Conservation (phyloP, 1,140 invertebrate species). For the Brachionus calyciflorus region DNA sequence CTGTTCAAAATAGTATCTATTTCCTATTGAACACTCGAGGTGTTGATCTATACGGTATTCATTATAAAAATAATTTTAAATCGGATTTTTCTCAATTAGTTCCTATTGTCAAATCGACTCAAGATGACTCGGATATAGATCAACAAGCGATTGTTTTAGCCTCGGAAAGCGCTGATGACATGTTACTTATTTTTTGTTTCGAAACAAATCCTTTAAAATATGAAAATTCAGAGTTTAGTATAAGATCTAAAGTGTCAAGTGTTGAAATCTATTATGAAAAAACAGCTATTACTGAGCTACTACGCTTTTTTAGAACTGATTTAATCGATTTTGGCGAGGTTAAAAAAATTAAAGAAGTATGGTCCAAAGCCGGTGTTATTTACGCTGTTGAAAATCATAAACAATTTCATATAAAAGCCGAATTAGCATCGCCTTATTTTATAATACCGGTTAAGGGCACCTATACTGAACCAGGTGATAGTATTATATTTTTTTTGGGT, state of each 20-base stretch:
- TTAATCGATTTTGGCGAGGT: slow-evolving; percentile 42
- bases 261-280: slow-evolving; percentile 43
- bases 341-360: slow-evolving; percentile 38
- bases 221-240: slow-evolving; percentile 33
- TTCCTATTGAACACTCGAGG: slow-evolving; percentile 35
- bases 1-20: slow-evolving; percentile 7
- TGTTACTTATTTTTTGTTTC: slow-evolving; percentile 38
- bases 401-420: slow-evolving; percentile 39
- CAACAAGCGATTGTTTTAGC: not conserved
- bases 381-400: slow-evolving; percentile 46
- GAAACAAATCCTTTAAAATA: slow-evolving; percentile 32
- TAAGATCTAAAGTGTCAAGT: not conserved
- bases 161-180: slow-evolving; percentile 11
- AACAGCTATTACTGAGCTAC: slow-evolving; percentile 14
- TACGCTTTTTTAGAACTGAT: slow-evolving; percentile 36
- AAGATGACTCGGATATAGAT: not conserved
- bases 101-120: slow-evolving; percentile 17
- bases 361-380: slow-evolving; percentile 43
- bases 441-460: slow-evolving; percentile 41
- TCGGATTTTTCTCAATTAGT: not conserved
- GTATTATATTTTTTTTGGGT: slow-evolving; percentile 21
- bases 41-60: not conserved
- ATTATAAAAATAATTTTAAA: slow-evolving; percentile 15
- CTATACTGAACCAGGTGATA: not conserved
- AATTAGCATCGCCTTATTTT: slow-evolving; percentile 42